phyloP scores from a whole-genome alignment of 2,888 invertebrate species.

The Apamea epomidion region DNA sequence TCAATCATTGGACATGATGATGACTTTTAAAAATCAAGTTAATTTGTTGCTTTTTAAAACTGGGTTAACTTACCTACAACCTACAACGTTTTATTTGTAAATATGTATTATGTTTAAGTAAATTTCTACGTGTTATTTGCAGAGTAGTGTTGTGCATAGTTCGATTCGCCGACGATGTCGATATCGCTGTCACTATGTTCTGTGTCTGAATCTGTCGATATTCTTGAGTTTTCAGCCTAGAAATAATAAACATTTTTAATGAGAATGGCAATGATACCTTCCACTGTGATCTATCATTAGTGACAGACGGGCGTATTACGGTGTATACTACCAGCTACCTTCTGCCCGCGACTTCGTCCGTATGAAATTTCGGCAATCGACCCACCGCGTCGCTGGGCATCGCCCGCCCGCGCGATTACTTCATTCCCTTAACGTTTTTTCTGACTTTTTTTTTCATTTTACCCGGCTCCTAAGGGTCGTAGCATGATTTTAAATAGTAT shows the following conservation, averaged over 20 bases:
- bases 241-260: conserved; percentile 34
- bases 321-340: not conserved
- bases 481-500: no score
- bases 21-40: not conserved
- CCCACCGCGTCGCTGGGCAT: no score
- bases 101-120: not conserved
- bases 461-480: no score
- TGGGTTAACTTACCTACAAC: not conserved
- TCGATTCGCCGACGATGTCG: conserved; percentile 90
- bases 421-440: no score
- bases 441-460: no score
- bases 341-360: no score
- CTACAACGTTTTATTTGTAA: not conserved
- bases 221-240: conserved; percentile 80
- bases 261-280: not conserved
- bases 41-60: not conserved
- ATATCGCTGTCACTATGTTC: conserved; percentile 91
- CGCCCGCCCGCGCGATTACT: no score
- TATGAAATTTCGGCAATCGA: no score
- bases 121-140: conserved; percentile 74
- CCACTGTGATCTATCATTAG: not conserved
- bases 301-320: not conserved
- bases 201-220: conserved; percentile 88
- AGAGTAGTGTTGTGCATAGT: conserved; percentile 80
- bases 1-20: not conserved